These are phyloP conservation scores for Pempheris klunzingeri DNA, from an alignment of 2,797 vertebrate genomes.

Conservation along the genomic window DNA sequence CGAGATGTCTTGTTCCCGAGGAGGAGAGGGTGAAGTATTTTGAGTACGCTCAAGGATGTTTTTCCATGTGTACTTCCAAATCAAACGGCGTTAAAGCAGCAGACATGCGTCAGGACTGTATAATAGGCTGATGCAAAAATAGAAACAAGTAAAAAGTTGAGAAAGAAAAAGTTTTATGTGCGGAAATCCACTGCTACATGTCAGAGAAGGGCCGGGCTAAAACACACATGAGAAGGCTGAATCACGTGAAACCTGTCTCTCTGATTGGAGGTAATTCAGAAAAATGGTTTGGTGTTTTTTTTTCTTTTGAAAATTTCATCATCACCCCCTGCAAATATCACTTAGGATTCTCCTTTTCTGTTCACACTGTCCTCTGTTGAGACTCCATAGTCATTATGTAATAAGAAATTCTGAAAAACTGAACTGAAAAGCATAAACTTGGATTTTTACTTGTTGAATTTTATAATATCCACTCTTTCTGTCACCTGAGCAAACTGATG, in stretches of 20 bases:
- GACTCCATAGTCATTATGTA: not conserved
- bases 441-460: not conserved
- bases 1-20: not conserved
- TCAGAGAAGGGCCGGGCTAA: not conserved
- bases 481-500: not conserved
- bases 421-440: no score
- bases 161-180: not conserved
- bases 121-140: conserved; percentile 31
- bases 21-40: conserved; percentile 5
- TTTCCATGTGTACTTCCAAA: conserved; percentile 12
- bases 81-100: conserved; percentile 27
- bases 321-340: no score
- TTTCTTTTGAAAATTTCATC: no score
- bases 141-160: conserved; percentile 15
- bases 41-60: conserved; percentile 17
- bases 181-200: not conserved
- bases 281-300: not conserved
- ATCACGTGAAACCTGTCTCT: conserved; percentile 2
- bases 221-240: conserved; percentile 7
- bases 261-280: not conserved
- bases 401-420: not conserved
- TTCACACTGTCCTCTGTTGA: not conserved
- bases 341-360: no score
- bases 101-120: conserved; percentile 1
- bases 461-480: not conserved